These are phyloP conservation scores for Xerus inauris DNA, from an alignment of 2,113 vertebrate genomes.

Conservation along the genomic window DNA sequence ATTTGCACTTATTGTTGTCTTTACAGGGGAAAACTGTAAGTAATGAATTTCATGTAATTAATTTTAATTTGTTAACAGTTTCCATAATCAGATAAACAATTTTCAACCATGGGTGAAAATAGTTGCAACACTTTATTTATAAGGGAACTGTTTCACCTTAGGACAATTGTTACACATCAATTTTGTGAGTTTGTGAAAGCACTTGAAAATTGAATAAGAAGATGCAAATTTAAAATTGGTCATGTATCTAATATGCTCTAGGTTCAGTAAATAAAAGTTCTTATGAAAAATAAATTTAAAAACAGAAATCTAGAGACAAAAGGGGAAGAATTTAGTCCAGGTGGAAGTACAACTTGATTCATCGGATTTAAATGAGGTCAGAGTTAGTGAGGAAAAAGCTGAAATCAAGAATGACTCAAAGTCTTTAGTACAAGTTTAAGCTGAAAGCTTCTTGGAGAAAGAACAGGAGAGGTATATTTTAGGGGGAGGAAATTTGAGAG, in stretches of 20 bases:
- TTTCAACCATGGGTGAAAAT: constrained; percentile 81
- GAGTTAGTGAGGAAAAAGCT: background rate
- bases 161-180: constrained; percentile 81
- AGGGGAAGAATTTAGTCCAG: background rate
- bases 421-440: background rate
- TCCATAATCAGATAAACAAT: constrained; percentile 86
- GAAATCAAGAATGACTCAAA: background rate
- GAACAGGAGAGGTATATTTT: background rate
- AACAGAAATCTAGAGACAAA: background rate
- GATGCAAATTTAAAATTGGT: constrained; percentile 86
- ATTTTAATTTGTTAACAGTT: constrained; percentile 88
- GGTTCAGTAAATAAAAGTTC: background rate
- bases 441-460: background rate
- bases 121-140: constrained; percentile 82
- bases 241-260: background rate
- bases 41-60: constrained; percentile 89
- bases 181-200: constrained; percentile 81
- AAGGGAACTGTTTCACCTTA: constrained; percentile 77
- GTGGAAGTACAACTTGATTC: background rate
- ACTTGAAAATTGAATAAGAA: constrained; percentile 85
- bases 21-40: constrained; percentile 83
- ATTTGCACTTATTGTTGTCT: constrained; percentile 84
- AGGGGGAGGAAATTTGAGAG: background rate
- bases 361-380: background rate
- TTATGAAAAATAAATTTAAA: background rate